Percentiles rank a stretch among this genome's conserved stretches.
Conservation (phyloP, 1,140 invertebrate species). For the Leptopilina clavipes region DNA sequence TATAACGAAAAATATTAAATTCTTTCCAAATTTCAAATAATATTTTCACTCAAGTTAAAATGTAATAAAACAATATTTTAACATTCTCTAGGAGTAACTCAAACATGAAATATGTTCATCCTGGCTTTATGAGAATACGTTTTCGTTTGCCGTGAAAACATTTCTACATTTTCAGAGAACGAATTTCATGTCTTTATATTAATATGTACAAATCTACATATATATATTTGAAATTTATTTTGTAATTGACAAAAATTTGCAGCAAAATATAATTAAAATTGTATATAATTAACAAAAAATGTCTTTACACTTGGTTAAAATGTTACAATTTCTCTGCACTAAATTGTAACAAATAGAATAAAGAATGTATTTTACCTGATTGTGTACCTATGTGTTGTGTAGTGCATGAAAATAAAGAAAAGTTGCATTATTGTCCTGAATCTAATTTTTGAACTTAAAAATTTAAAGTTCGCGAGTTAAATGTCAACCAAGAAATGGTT, state of each 20-base stretch:
- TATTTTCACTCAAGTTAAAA: too few relatives aligned
- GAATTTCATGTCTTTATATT: background rate
- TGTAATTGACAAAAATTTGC: too few relatives aligned
- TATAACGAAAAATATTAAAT: too few relatives aligned
- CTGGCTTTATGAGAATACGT: slow-evolving; percentile 9
- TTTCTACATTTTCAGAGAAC: too few relatives aligned
- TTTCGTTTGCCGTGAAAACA: background rate
- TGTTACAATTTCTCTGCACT: background rate
- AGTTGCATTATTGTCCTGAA: slow-evolving; percentile 12
- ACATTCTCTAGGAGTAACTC: background rate
- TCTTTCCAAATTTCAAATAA: too few relatives aligned
- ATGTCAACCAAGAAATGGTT: background rate
- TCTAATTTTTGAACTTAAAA: background rate
- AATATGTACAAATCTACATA: too few relatives aligned
- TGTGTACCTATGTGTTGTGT: slow-evolving; percentile 53
- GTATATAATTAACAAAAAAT: too few relatives aligned
- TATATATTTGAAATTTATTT: too few relatives aligned
- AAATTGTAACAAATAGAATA: background rate
- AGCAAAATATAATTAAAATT: too few relatives aligned
- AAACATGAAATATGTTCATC: slow-evolving; percentile 14
- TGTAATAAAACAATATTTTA: too few relatives aligned
- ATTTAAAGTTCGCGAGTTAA: background rate
- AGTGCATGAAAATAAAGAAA: slow-evolving; percentile 49
- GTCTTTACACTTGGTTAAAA: too few relatives aligned
- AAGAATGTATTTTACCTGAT: slow-evolving; percentile 53